Conservation (phyloP, 2,888 invertebrate genomes). For the Pasiphila rectangulata region DNA sequence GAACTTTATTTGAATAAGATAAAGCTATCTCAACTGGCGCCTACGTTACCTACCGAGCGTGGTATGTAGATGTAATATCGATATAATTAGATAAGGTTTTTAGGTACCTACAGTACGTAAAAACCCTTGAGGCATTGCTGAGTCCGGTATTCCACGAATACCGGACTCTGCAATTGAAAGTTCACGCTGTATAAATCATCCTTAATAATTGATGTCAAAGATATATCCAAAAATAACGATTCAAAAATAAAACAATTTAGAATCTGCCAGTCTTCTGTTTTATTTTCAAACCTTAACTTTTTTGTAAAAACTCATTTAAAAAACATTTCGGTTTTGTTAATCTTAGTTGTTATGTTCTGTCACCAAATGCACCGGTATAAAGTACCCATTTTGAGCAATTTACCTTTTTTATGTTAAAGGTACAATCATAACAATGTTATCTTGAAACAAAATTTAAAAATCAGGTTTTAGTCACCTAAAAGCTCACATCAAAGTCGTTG, state of each 20-base stretch:
- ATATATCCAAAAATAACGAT: too few relatives aligned
- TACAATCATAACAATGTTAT: slow-evolving; percentile 20
- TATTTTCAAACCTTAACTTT: background rate
- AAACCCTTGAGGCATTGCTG: too few relatives aligned
- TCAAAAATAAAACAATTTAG: too few relatives aligned
- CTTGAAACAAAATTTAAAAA: slow-evolving; percentile 23
- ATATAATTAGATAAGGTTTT: too few relatives aligned
- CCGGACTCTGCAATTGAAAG: too few relatives aligned
- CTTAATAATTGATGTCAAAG: too few relatives aligned
- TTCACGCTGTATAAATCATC: too few relatives aligned
- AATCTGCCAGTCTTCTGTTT: too few relatives aligned
- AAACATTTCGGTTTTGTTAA: slow-evolving; percentile 2
- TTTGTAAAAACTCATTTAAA: background rate
- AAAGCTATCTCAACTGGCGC: slow-evolving; percentile 17
- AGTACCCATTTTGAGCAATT: slow-evolving; percentile 17
- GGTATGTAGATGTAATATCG: too few relatives aligned
- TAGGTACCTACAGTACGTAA: too few relatives aligned
- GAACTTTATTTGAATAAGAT: slow-evolving; percentile 16
- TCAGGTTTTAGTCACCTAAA: slow-evolving; percentile 32
- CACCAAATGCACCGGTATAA: slow-evolving; percentile 7
- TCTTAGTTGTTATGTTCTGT: slow-evolving; percentile 15
- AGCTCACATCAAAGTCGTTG: slow-evolving; percentile 24
- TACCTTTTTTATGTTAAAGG: slow-evolving; percentile 14
- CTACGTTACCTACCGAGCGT: too few relatives aligned
- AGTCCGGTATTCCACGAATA: too few relatives aligned